These are phyloP conservation scores for Acromyrmex charruanus DNA, from an alignment of 1,140 invertebrate genomes.

Conservation along the genomic window DNA sequence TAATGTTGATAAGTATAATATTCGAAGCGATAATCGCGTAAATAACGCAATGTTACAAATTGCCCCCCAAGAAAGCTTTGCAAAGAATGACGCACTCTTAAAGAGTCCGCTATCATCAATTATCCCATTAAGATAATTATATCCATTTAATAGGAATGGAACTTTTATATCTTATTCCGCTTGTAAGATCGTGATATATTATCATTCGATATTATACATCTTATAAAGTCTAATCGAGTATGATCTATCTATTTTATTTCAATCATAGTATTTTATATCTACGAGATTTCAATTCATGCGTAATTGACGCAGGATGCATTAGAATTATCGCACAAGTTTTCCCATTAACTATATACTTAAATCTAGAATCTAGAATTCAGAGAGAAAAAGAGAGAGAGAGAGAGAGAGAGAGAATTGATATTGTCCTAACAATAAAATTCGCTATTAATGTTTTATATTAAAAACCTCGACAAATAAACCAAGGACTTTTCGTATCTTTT, in stretches of 20 bases:
- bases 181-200: neutral
- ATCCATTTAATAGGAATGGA: constrained; percentile 19
- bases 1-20: neutral
- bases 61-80: neutral
- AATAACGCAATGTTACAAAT: constrained; percentile 7
- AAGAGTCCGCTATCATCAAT: neutral
- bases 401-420: no score
- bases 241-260: neutral
- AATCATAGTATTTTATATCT: no score
- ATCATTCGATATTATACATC: neutral
- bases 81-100: neutral
- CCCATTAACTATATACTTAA: neutral
- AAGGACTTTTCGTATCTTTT: neutral
- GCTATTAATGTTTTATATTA: neutral
- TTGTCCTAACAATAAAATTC: neutral
- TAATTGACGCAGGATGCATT: neutral
- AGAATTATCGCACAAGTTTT: neutral
- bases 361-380: no score
- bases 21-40: constrained; percentile 14
- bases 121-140: constrained; percentile 55
- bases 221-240: constrained; percentile 9
- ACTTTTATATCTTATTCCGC: neutral
- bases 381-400: no score
- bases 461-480: neutral
- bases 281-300: no score